Percentiles rank a stretch among this genome's conserved stretches.
Evolutionary conservation across 2,113 vertebrate species (phyloP).

Genomic region (Psittacula cyanocephala): DNA sequence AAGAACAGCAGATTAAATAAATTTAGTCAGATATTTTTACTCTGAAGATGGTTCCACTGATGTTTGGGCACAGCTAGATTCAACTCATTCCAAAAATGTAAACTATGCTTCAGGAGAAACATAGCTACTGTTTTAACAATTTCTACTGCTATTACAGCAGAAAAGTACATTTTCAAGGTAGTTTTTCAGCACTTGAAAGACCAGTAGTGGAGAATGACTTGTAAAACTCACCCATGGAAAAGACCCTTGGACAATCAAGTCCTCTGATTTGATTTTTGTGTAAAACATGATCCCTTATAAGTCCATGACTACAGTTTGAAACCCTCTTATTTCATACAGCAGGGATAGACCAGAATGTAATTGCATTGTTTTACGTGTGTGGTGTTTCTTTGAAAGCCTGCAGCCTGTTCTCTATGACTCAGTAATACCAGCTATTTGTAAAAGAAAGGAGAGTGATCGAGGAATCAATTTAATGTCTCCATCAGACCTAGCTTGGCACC

Average conservation of each 20-base stretch:
- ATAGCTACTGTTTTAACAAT: neutral
- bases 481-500: neutral
- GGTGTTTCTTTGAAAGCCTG: neutral
- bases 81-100: neutral
- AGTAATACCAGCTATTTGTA: neutral
- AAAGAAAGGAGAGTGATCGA: neutral
- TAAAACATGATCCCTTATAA: neutral
- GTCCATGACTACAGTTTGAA: neutral
- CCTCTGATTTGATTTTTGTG: neutral
- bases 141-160: neutral
- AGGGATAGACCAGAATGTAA: neutral
- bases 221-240: neutral
- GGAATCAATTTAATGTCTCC: neutral
- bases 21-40: neutral
- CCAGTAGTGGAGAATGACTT: neutral
- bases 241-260: neutral
- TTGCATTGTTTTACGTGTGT: neutral
- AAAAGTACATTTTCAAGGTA: neutral
- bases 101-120: neutral
- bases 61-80: neutral
- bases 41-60: neutral
- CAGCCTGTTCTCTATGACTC: neutral
- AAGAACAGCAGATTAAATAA: neutral
- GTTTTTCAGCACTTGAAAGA: neutral
- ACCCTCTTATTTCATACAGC: neutral